Percentiles rank a stretch among this genome's conserved stretches.
phyloP scores from a whole-genome alignment of 2,113 vertebrate species.

The Pseudorasbora parva region DNA sequence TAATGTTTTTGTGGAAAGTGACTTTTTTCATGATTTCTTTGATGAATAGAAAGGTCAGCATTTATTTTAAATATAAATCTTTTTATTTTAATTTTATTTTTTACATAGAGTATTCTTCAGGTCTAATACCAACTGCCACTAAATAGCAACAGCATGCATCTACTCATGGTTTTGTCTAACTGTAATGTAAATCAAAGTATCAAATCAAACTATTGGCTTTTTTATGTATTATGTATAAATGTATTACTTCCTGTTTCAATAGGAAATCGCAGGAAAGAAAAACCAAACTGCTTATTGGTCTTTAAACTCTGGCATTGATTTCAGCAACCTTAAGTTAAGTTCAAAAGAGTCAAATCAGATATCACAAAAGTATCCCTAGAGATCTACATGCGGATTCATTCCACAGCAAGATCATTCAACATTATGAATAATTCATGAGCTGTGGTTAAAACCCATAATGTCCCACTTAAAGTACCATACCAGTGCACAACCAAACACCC shows the following conservation, averaged over 20 bases:
- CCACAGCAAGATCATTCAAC: not conserved
- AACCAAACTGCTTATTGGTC: not conserved
- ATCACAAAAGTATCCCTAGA: not conserved
- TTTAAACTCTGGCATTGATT: not conserved
- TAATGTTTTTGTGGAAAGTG: not conserved
- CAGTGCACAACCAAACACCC: not conserved
- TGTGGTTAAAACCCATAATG: conserved; percentile 23
- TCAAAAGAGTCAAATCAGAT: not conserved
- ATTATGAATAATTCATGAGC: conserved; percentile 30
- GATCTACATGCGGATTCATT: not conserved
- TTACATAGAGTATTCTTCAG: too few relatives aligned
- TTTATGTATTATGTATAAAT: too few relatives aligned
- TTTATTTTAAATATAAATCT: not conserved
- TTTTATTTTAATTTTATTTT: not conserved
- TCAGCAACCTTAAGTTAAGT: not conserved
- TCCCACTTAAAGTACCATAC: not conserved
- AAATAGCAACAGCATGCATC: not conserved
- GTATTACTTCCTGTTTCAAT: not conserved
- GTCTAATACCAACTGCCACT: too few relatives aligned
- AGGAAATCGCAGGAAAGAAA: not conserved
- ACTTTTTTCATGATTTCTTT: not conserved
- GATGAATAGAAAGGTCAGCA: not conserved
- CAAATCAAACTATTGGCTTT: not conserved
- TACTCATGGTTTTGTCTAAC: not conserved
- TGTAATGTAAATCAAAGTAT: not conserved